phyloP scores from a whole-genome alignment of 2,113 vertebrate genomes.

The Neodon shergylaensis region DNA sequence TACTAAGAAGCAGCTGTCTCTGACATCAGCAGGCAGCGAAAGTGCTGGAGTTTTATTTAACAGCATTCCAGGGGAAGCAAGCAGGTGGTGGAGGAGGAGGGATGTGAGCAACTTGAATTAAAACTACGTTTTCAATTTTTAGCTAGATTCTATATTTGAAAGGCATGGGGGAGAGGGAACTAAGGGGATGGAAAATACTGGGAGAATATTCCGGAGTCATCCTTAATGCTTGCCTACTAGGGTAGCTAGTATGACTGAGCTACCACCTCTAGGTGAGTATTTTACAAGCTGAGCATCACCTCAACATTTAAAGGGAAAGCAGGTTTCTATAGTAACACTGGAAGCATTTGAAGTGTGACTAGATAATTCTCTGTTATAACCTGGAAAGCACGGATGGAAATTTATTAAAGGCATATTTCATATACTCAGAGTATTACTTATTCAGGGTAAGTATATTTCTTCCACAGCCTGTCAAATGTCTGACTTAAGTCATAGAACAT shows the following conservation, averaged over 20 bases:
- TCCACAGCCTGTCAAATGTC: not conserved
- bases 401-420: constrained; percentile 56
- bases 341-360: constrained; percentile 53
- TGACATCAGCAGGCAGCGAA: not conserved
- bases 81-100: not conserved
- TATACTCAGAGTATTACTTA: not conserved
- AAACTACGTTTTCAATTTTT: constrained; percentile 15
- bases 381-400: constrained; percentile 24
- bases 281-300: constrained; percentile 23
- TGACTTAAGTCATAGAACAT: not conserved
- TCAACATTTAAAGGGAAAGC: constrained; percentile 47
- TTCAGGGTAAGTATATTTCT: constrained; percentile 19
- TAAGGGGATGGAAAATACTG: not conserved
- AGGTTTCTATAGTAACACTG: constrained; percentile 73
- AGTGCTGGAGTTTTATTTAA: constrained; percentile 5
- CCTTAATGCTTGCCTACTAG: not conserved
- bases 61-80: not conserved
- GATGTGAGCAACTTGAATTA: constrained; percentile 20
- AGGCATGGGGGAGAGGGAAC: not conserved
- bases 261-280: constrained; percentile 19
- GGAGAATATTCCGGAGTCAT: not conserved
- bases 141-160: constrained; percentile 29
- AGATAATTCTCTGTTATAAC: constrained; percentile 64
- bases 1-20: not conserved
- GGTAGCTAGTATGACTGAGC: not conserved